A percentile compares a stretch with the other conserved stretches of the same genome.
These are phyloP conservation scores for Drosophila cyrtoloma DNA, from an alignment of 2,888 invertebrate species.

Conservation along the genomic window DNA sequence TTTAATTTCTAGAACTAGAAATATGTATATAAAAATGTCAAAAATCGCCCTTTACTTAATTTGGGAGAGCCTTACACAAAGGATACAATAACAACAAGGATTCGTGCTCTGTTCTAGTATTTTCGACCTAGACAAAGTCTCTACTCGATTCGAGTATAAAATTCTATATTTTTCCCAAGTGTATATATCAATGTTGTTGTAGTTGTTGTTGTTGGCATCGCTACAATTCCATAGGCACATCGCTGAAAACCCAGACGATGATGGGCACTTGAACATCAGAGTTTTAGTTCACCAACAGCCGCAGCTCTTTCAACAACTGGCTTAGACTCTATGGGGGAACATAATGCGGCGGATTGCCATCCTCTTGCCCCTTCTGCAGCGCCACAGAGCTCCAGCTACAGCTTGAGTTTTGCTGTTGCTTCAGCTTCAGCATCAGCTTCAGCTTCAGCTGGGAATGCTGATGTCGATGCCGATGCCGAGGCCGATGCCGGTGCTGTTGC, in stretches of 20 bases:
- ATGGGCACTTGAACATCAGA: conserved; percentile 67
- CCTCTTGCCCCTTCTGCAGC: conserved; percentile 5
- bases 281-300: conserved; percentile 32
- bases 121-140: no score
- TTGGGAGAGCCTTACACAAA: fast-evolving
- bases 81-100: background rate
- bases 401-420: conserved; percentile 10
- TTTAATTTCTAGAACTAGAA: background rate
- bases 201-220: conserved; percentile 47
- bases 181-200: conserved; percentile 17
- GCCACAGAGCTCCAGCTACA: conserved; percentile 1
- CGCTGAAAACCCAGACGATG: conserved; percentile 58
- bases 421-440: background rate
- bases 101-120: no score
- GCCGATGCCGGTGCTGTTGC: conserved; percentile 7
- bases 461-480: conserved; percentile 1
- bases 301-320: conserved; percentile 54
- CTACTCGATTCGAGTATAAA: background rate
- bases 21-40: background rate
- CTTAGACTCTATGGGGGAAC: conserved; percentile 62
- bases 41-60: background rate
- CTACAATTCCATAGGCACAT: conserved; percentile 62
- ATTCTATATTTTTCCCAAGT: background rate
- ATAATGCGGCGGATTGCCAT: conserved; percentile 24
- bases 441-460: background rate